phyloP scores from a whole-genome alignment of 1,140 invertebrate genomes.

The Steinernema feltiae region DNA sequence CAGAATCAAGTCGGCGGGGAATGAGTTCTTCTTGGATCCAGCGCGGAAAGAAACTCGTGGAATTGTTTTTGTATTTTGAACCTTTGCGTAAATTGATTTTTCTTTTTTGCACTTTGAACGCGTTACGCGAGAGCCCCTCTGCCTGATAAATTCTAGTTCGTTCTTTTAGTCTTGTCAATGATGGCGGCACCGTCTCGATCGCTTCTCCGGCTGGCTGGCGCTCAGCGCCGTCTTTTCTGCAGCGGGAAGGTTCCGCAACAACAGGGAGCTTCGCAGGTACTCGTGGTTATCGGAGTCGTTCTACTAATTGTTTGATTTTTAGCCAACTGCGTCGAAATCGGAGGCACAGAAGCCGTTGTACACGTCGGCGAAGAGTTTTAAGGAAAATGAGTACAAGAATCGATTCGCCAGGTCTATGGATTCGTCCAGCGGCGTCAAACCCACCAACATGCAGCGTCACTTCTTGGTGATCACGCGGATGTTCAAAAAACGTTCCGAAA shows the following conservation, averaged over 20 bases:
- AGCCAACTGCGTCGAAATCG: neutral
- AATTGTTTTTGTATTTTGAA: neutral
- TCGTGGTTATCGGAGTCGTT: neutral
- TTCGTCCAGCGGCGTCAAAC: slow-evolving; percentile 22
- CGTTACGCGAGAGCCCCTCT: neutral
- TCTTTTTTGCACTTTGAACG: slow-evolving; percentile 5
- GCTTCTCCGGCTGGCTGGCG: neutral
- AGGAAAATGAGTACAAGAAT: slow-evolving; percentile 16
- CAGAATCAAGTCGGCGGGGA: no score
- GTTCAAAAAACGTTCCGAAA: slow-evolving; percentile 32
- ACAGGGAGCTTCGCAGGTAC: neutral
- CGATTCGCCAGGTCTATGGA: slow-evolving; percentile 23
- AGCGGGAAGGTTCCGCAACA: neutral
- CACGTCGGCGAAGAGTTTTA: slow-evolving; percentile 22
- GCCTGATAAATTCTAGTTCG: neutral
- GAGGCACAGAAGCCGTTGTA: slow-evolving; percentile 22
- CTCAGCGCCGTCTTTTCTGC: neutral
- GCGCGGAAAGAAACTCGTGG: neutral
- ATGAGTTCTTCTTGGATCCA: no score
- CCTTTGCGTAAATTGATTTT: neutral
- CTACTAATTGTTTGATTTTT: neutral
- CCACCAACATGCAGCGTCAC: slow-evolving; percentile 34
- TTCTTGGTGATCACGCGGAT: slow-evolving; percentile 41
- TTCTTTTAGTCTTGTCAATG: neutral
- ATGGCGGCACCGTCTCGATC: neutral